These are phyloP conservation scores for Panthera leo DNA, from an alignment of 2,113 vertebrate genomes.

Conservation along the genomic window DNA sequence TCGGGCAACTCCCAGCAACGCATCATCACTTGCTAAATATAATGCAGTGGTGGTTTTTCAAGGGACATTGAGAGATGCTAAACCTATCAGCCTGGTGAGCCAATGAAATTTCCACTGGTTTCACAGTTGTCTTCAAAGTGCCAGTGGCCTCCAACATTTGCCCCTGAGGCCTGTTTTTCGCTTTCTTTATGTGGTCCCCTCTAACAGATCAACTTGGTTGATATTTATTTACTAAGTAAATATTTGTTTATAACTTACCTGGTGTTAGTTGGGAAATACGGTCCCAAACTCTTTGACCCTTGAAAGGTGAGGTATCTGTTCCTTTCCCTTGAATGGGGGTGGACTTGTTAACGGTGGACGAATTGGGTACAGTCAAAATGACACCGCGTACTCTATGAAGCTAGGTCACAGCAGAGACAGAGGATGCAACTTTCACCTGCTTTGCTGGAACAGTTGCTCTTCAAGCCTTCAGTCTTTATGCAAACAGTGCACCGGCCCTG, in stretches of 20 bases:
- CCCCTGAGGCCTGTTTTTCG: background rate
- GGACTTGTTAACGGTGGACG: no score
- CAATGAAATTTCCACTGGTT: background rate
- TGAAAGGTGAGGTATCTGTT: background rate
- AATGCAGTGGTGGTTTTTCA: background rate
- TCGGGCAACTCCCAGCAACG: conserved; percentile 13
- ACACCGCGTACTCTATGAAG: background rate
- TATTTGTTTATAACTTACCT: background rate
- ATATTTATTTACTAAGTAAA: background rate
- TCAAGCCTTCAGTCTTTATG: background rate
- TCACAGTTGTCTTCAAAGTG: background rate
- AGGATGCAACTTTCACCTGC: background rate
- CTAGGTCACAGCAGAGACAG: background rate
- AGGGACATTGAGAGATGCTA: background rate
- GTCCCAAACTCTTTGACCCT: background rate
- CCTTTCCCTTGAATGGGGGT: background rate
- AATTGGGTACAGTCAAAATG: background rate
- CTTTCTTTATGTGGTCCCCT: background rate
- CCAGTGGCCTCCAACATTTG: background rate
- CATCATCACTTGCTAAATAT: conserved; percentile 43
- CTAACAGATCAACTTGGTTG: background rate
- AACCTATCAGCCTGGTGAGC: background rate
- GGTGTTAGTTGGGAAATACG: background rate
- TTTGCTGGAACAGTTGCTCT: background rate
- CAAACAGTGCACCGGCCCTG: background rate